These are phyloP conservation scores for Empis stercorea DNA, from an alignment of 2,888 invertebrate species.

Conservation along the genomic window DNA sequence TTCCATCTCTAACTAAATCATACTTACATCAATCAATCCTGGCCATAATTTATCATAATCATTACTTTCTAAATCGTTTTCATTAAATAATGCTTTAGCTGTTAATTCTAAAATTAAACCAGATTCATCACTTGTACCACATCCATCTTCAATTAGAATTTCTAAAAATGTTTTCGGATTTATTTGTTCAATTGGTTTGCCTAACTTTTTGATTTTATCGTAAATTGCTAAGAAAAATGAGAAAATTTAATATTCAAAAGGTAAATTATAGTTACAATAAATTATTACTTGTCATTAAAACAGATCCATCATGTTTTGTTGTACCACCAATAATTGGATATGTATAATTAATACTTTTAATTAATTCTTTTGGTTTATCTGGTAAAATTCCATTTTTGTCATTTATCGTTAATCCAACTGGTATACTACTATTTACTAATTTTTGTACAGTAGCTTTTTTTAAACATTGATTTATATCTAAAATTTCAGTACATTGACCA, in stretches of 20 bases:
- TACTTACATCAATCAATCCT: too few relatives aligned
- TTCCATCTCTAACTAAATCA: too few relatives aligned
- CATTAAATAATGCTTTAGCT: too few relatives aligned
- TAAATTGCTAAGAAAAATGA: background rate
- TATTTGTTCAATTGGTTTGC: background rate
- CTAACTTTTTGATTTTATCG: background rate
- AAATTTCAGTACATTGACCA: constrained; percentile 13
- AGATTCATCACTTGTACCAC: too few relatives aligned
- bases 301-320: constrained; percentile 36
- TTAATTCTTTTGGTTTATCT: constrained; percentile 9
- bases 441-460: constrained; percentile 18
- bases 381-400: constrained; percentile 23
- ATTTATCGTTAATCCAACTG: constrained; percentile 19
- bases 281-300: background rate
- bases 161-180: too few relatives aligned
- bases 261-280: too few relatives aligned
- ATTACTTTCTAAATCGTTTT: too few relatives aligned
- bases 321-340: constrained; percentile 36
- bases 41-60: too few relatives aligned
- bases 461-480: constrained; percentile 22
- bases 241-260: too few relatives aligned
- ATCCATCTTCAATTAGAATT: too few relatives aligned
- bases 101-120: too few relatives aligned
- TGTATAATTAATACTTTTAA: constrained; percentile 13
- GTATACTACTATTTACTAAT: constrained; percentile 17